A percentile compares a stretch with the other conserved stretches of the same genome.
phyloP scores from a whole-genome alignment of 2,113 vertebrate genomes.

The Nicator chloris region DNA sequence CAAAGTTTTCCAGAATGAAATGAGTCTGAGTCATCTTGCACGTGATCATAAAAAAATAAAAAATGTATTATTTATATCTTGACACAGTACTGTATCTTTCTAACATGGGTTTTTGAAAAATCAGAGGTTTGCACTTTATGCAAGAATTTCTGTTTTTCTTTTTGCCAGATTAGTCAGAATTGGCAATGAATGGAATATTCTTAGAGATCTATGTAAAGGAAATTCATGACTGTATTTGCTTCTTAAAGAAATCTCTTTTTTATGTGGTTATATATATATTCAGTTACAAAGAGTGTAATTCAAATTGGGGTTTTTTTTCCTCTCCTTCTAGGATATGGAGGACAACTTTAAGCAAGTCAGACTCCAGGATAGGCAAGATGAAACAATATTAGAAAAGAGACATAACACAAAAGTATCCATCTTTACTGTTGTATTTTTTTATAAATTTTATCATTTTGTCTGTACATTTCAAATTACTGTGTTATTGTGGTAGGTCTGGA shows the following conservation, averaged over 20 bases:
- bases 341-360: conserved; percentile 66
- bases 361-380: conserved; percentile 60
- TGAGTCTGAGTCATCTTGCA: not conserved
- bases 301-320: not conserved
- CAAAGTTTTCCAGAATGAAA: not conserved
- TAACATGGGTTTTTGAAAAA: not conserved
- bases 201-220: not conserved
- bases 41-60: not conserved
- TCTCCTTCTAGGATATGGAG: conserved; percentile 66
- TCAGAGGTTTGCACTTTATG: not conserved
- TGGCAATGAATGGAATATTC: not conserved
- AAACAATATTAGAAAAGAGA: conserved; percentile 53
- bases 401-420: conserved; percentile 71
- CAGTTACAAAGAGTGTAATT: not conserved
- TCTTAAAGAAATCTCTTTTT: not conserved
- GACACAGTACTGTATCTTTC: not conserved
- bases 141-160: not conserved
- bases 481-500: not conserved
- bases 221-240: not conserved
- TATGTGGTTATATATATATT: not conserved
- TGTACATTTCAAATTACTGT: not conserved
- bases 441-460: not conserved
- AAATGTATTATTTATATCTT: not conserved
- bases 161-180: not conserved
- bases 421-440: not conserved